A percentile compares a stretch with the other conserved stretches of the same genome.
Conservation (phyloP, 2,797 vertebrate species). For the Dermochelys coriacea region DNA sequence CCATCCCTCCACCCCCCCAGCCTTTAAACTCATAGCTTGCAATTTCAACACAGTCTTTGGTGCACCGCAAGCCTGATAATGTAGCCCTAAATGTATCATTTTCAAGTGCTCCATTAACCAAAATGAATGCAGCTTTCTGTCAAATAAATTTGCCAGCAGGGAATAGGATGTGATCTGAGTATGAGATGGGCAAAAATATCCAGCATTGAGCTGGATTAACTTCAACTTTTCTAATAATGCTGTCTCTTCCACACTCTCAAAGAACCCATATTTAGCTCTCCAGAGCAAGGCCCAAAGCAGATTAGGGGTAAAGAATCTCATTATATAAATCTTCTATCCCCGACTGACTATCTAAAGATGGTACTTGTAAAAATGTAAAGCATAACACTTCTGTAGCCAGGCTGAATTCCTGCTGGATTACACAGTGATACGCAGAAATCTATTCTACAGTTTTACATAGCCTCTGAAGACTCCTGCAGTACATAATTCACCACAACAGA, state of each 20-base stretch:
- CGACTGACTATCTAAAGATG: not conserved
- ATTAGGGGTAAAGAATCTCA: not conserved
- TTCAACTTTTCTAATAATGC: slow-evolving; percentile 1
- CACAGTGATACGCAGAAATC: not conserved
- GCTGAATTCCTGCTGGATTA: slow-evolving; percentile 10
- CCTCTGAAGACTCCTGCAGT: not conserved
- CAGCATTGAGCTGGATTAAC: not conserved
- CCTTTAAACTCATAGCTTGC: not conserved
- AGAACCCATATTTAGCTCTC: not conserved
- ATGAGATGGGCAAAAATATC: not conserved
- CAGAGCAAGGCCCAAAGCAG: not conserved
- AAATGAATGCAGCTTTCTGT: not conserved
- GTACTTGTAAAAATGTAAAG: not conserved
- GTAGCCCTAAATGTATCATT: not conserved
- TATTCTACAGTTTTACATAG: not conserved
- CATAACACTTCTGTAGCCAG: not conserved
- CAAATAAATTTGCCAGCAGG: not conserved
- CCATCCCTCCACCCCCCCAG: no score
- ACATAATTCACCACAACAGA: not conserved
- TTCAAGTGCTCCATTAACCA: not conserved
- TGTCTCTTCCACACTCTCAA: not conserved
- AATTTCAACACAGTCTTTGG: not conserved
- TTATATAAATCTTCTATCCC: not conserved
- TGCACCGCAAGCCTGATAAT: not conserved
- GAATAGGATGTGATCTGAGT: not conserved